Evolutionary conservation across 2,113 vertebrate species (phyloP).

Genomic region (Paedocypris sp.): DNA sequence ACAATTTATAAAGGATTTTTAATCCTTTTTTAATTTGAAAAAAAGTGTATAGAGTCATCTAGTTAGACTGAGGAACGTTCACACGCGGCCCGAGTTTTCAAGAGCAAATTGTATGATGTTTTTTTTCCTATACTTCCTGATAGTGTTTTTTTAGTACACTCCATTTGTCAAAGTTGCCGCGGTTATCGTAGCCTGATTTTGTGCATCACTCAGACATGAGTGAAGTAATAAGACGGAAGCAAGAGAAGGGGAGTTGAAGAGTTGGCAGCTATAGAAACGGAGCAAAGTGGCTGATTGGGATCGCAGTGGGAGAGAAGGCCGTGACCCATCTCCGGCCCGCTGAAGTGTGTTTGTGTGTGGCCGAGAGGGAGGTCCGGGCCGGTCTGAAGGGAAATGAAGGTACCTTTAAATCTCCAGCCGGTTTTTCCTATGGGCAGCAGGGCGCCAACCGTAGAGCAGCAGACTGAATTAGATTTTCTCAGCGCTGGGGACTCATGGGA

Average conservation of each 20-base stretch:
- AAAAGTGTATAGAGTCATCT: no score
- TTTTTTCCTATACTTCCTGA: no score
- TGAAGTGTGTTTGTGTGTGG: background rate
- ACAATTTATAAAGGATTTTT: no score
- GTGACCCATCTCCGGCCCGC: conserved; percentile 22
- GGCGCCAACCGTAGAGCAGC: conserved; percentile 12
- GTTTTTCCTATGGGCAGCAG: no score
- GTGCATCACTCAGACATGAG: no score
- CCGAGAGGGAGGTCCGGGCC: background rate
- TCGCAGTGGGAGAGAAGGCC: conserved; percentile 20
- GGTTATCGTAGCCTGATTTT: no score
- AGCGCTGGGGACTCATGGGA: conserved; percentile 22
- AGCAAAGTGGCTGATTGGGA: conserved; percentile 34
- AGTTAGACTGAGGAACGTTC: no score
- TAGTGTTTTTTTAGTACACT: no score
- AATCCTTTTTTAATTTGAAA: no score
- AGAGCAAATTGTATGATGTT: no score
- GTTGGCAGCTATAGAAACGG: conserved; percentile 39
- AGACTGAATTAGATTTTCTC: conserved; percentile 19
- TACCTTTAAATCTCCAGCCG: conserved; percentile 18
- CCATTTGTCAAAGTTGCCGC: no score
- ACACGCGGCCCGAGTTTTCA: no score
- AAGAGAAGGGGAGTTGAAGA: conserved; percentile 29
- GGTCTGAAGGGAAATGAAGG: conserved; percentile 10
- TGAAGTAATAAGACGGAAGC: background rate